Percentiles rank a stretch among this genome's conserved stretches.
phyloP scores from a whole-genome alignment of 2,113 vertebrate species.

The Odontophorus gujanensis region DNA sequence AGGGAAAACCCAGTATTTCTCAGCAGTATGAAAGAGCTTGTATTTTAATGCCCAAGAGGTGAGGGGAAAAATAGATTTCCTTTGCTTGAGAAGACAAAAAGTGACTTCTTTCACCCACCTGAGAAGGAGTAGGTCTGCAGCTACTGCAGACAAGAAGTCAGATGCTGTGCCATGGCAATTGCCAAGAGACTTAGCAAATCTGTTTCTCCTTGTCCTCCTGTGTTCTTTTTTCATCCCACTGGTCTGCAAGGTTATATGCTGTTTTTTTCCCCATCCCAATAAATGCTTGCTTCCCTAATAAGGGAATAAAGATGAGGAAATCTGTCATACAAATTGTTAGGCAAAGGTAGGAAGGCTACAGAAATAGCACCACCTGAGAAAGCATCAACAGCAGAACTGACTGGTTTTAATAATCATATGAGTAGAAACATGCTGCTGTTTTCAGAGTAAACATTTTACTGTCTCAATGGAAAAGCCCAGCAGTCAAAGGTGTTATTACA shows the following conservation, averaged over 20 bases:
- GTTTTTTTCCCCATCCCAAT: accelerated
- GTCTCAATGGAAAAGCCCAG: background rate
- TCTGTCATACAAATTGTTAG: background rate
- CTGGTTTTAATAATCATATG: background rate
- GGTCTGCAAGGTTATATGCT: background rate
- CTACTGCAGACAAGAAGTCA: background rate
- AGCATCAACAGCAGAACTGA: background rate
- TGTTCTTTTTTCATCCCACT: background rate
- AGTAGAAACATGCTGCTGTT: background rate
- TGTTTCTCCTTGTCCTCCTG: background rate
- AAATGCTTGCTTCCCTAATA: background rate
- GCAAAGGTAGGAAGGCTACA: background rate
- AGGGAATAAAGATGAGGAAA: background rate
- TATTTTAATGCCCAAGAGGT: background rate
- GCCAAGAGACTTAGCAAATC: background rate
- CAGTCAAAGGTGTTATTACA: background rate
- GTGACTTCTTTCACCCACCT: background rate
- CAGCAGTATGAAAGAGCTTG: background rate
- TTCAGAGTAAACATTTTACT: background rate
- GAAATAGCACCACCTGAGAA: background rate
- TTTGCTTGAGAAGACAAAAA: background rate
- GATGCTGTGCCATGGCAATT: constrained; percentile 21
- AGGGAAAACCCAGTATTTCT: background rate
- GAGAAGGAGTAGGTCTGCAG: background rate
- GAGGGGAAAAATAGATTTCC: background rate